Percentiles rank a stretch among this genome's conserved stretches.
phyloP scores from a whole-genome alignment of 2,797 vertebrate species.

The Phrynocephalus forsythii region DNA sequence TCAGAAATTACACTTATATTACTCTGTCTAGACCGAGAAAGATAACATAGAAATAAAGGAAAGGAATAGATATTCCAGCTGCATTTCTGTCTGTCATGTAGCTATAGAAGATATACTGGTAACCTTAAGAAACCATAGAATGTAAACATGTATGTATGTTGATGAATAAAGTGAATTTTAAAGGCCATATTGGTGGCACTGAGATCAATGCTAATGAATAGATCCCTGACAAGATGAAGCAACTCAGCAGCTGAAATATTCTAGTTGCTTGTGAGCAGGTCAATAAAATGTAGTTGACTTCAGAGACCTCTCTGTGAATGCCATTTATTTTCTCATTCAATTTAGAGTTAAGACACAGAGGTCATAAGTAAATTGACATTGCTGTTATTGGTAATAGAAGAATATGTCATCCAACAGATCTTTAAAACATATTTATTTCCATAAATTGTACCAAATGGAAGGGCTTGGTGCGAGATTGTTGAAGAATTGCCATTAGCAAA shows the following conservation, averaged over 20 bases:
- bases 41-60: neutral
- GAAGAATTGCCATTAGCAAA: neutral
- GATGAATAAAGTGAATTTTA: slow-evolving; percentile 16
- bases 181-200: slow-evolving; percentile 12
- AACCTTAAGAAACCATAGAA: neutral
- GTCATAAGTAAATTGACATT: neutral
- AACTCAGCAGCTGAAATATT: slow-evolving; percentile 19
- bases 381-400: slow-evolving; percentile 34
- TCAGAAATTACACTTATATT: neutral
- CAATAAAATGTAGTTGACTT: slow-evolving; percentile 20
- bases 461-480: neutral
- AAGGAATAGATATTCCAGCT: neutral
- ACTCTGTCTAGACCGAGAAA: neutral
- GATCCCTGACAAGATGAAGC: neutral
- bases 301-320: slow-evolving; percentile 26
- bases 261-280: neutral
- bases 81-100: neutral
- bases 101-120: neutral
- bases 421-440: neutral
- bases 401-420: neutral
- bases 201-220: slow-evolving; percentile 36
- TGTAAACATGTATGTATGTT: neutral
- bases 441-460: neutral
- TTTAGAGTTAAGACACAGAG: slow-evolving; percentile 11
- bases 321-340: slow-evolving; percentile 30